Percentiles rank a stretch among this genome's conserved stretches.
Evolutionary conservation across 2,888 invertebrate genomes (phyloP).

Genomic region (Coleophora flavipennella): DNA sequence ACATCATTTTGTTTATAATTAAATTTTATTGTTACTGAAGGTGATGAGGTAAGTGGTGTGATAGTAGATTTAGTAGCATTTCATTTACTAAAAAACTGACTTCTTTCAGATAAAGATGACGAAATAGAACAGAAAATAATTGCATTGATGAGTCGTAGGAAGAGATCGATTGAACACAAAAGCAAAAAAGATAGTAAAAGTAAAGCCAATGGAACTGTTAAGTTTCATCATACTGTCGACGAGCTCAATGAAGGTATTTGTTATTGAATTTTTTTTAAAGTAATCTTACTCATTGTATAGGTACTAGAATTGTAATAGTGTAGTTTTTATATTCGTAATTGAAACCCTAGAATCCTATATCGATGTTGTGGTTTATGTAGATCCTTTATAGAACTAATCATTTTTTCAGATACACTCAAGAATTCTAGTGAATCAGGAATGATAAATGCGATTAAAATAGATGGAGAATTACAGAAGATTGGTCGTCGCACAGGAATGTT

Average conservation of each 20-base stretch:
- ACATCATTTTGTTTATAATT: constrained; percentile 7
- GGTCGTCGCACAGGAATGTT: constrained; percentile 29
- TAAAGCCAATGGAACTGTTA: constrained; percentile 30
- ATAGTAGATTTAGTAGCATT: not conserved
- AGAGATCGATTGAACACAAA: constrained; percentile 1
- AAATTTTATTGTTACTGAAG: not conserved
- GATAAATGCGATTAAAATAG: constrained; percentile 34
- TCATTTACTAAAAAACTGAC: not conserved
- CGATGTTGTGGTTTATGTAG: not conserved
- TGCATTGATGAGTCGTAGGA: not conserved
- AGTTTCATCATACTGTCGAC: constrained; percentile 41
- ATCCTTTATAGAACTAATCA: not conserved
- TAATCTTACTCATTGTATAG: too few relatives aligned
- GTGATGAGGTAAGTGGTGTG: not conserved
- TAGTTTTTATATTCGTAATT: too few relatives aligned
- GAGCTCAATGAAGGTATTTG: constrained; percentile 49
- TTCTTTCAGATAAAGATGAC: constrained; percentile 18
- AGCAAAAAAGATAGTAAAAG: not conserved
- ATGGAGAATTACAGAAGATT: constrained; percentile 18
- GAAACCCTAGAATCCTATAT: too few relatives aligned
- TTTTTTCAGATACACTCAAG: constrained; percentile 45
- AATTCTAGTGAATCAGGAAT: constrained; percentile 40
- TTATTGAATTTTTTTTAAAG: too few relatives aligned
- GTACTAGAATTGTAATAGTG: too few relatives aligned
- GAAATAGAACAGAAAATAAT: constrained; percentile 25